A percentile compares a stretch with the other conserved stretches of the same genome.
Conservation (phyloP, 2,113 vertebrate species). For the Etheostoma cragini region DNA sequence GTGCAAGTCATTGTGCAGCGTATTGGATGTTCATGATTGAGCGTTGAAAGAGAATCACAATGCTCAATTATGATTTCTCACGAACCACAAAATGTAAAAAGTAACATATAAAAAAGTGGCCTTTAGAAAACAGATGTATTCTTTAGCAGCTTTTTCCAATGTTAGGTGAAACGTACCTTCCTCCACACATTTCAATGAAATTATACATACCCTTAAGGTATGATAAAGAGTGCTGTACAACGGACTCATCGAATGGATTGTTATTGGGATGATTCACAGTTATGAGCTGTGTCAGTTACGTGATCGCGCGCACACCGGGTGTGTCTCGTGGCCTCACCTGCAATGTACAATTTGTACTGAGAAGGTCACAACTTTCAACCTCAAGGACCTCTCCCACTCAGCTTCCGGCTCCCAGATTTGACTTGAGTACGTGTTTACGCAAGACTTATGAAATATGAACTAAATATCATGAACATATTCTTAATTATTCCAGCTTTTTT, state of each 20-base stretch:
- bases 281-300: neutral
- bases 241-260: neutral
- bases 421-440: neutral
- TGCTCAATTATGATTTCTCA: neutral
- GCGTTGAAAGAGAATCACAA: neutral
- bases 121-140: neutral
- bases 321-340: no score
- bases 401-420: neutral
- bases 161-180: neutral
- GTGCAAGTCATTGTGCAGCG: neutral
- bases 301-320: neutral
- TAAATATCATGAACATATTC: no score
- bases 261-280: neutral
- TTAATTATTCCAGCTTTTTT: no score
- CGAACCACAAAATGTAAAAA: neutral
- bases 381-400: neutral
- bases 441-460: neutral
- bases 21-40: neutral
- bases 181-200: neutral
- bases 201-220: neutral
- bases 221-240: neutral
- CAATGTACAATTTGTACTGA: conserved; percentile 8
- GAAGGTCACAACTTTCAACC: conserved; percentile 20
- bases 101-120: neutral
- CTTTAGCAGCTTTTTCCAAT: neutral